Base-by-base conservation (phyloP, 2,888 invertebrate species). In the Catotricha subobsoleta region DNA sequence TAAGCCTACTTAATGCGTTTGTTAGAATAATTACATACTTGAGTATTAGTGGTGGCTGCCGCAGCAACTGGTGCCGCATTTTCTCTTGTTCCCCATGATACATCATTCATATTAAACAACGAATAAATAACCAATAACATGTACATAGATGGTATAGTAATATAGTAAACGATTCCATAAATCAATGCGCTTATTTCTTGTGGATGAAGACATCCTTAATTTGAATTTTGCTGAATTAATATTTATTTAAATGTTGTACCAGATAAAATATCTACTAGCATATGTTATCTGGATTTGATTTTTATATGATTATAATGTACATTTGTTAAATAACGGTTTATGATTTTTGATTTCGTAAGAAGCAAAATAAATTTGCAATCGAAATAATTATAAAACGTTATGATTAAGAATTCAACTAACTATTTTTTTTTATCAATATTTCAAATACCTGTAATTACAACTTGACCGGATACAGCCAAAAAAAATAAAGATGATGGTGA, bases 141-240 rank as follows among this genome's bases (percentile, higher is more conserved):
- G 59, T 92, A 94, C 81, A 92, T 92, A 48, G 88, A 84, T 0
- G 94, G 94, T 40, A 94, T 87, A 6, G 90, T 84, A 36, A 94
- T 75, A 57, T 83, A 83, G 59, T 94, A 94, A 30, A 94, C 72
- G 44, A 74, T 55, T 13, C 82, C 72, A 50, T 76, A 80, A 28
- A 77, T 57, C n/a, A 91, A 59, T 47, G 86, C 87, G 34, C 65
- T 58, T 40, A 79, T 67, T 61, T 88, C 88, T 55, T 74, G 71
- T 0, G 90, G 90, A 60, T 91, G 91, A 33, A 90, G 55, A 0
- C 78, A 52, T 1, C 72, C 79, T 38, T 68, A 29, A 12, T 7
- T 4, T 9, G 27, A 10, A 27, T 27, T 10, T 9, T 27, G 27
- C 8, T 7, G 27, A 27, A n/a, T n/a, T n/a, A n/a, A n/a, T n/a